These are phyloP conservation scores for Papio anubis DNA, from an alignment of 2,113 vertebrate species.

Conservation along the genomic window DNA sequence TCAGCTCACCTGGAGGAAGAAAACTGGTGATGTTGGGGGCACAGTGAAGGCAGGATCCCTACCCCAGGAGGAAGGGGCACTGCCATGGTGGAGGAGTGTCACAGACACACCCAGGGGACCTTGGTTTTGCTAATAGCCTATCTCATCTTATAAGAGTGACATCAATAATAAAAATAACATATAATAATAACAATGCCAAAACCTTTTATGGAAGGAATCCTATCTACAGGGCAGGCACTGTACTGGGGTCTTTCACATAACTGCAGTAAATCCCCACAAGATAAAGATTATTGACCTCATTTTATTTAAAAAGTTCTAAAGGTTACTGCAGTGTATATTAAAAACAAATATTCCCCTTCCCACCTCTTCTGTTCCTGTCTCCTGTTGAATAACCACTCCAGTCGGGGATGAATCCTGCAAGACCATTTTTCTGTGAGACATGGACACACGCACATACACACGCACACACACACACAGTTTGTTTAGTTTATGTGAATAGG, in stretches of 20 bases:
- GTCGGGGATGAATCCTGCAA: neutral
- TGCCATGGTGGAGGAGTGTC: neutral
- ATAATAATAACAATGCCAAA: neutral
- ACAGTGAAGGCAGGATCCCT: neutral
- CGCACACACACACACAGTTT: too few relatives aligned
- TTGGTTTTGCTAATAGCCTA: neutral
- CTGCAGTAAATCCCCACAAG: neutral
- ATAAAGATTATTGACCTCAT: neutral
- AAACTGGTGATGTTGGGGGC: neutral
- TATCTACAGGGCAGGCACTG: neutral
- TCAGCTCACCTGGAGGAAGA: neutral
- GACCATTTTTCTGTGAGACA: neutral
- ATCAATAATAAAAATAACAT: neutral
- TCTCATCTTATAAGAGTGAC: neutral
- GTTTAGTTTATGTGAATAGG: neutral
- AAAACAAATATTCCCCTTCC: neutral
- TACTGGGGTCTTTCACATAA: neutral
- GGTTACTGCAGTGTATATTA: neutral
- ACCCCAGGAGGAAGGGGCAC: neutral
- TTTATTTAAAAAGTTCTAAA: constrained; percentile 1
- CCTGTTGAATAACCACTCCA: neutral
- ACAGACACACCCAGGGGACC: neutral
- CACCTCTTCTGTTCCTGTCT: neutral
- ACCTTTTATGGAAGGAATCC: neutral
- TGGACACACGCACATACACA: too few relatives aligned